phyloP scores from a whole-genome alignment of 2,797 vertebrate species.

The Neostethus bicornis region DNA sequence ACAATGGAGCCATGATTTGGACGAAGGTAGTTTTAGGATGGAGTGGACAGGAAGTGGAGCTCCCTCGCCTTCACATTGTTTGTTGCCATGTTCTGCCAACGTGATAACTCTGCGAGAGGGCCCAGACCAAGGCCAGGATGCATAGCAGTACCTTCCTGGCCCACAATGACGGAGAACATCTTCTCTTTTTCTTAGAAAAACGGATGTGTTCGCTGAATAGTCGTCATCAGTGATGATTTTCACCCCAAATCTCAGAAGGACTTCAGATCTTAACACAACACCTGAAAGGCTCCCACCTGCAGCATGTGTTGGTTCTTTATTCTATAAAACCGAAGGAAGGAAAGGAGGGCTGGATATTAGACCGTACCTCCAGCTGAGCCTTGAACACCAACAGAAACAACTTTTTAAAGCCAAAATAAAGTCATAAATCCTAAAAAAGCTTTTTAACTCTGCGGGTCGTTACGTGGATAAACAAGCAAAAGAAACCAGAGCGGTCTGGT shows the following conservation, averaged over 20 bases:
- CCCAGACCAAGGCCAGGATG: background rate
- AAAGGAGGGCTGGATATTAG: conserved; percentile 6
- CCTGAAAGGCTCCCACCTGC: background rate
- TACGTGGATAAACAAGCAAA: conserved; percentile 6
- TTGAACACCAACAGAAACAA: background rate
- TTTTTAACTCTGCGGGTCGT: background rate
- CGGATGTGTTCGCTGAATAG: background rate
- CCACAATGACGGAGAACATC: background rate
- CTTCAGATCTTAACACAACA: too few species aligned
- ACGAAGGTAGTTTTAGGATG: background rate
- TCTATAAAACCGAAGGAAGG: conserved; percentile 22
- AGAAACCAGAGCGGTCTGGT: background rate
- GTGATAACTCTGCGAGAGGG: background rate
- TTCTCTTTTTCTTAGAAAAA: background rate
- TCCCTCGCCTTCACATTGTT: conserved; percentile 40
- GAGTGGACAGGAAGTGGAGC: conserved; percentile 16
- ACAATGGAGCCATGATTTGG: conserved; percentile 24
- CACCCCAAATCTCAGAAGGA: too few species aligned
- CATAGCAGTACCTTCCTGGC: too few species aligned
- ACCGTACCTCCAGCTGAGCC: background rate
- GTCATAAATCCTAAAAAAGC: background rate
- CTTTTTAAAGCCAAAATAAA: background rate
- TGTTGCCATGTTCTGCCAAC: conserved; percentile 31
- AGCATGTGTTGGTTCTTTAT: background rate
- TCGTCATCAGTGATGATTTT: background rate